Conservation (phyloP, 92 coral and sea anemone species). For the Pocillopora meandrina region DNA sequence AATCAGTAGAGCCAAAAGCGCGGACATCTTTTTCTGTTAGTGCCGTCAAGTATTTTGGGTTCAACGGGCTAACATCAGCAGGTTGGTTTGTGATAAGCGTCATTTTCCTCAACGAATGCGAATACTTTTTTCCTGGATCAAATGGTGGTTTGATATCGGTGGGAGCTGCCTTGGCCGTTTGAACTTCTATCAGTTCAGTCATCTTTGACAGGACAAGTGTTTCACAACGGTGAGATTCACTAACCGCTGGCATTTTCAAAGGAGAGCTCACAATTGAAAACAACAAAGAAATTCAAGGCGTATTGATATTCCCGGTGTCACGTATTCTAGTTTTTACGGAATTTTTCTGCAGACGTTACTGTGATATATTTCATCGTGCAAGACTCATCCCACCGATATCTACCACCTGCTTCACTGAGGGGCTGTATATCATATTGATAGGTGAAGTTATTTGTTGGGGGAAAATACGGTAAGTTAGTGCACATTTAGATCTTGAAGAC, state of each 20-base stretch:
- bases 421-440: neutral
- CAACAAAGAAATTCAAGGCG: constrained; percentile 15
- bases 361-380: constrained; percentile 25
- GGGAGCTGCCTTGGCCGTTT: constrained; percentile 24
- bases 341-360: constrained; percentile 29
- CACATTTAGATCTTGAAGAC: neutral
- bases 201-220: constrained; percentile 12
- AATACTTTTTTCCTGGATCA: constrained; percentile 13
- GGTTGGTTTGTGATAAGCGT: constrained; percentile 26
- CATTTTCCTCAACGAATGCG: neutral
- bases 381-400: constrained; percentile 53
- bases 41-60: constrained; percentile 41
- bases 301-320: neutral
- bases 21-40: constrained; percentile 24
- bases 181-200: neutral
- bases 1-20: constrained; percentile 41
- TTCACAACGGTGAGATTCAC: constrained; percentile 6
- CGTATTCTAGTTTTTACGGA: constrained; percentile 18
- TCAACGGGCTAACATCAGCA: constrained; percentile 47
- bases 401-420: constrained; percentile 12
- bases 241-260: neutral
- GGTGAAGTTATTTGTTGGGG: constrained; percentile 11
- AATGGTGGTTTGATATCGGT: constrained; percentile 48
- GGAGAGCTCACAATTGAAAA: constrained; percentile 4
- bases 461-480: constrained; percentile 9